Percentiles rank a stretch among this genome's conserved stretches.
These are phyloP conservation scores for Strigamia crassipes DNA, from an alignment of 2,888 invertebrate species.

Conservation along the genomic window DNA sequence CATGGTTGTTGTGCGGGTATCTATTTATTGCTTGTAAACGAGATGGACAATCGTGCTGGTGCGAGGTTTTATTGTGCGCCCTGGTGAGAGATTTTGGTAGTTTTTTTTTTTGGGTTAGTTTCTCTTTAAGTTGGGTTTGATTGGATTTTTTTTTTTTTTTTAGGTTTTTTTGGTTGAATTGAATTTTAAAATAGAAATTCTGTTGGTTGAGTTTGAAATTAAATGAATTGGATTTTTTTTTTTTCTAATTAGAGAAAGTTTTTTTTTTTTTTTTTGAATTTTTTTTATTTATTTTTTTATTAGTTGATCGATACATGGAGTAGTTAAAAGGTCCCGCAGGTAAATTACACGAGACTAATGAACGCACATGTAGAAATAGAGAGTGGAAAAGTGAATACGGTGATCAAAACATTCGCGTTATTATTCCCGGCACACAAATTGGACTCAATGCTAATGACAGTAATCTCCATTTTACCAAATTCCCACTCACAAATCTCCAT, in stretches of 20 bases:
- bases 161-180: too few species aligned
- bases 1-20: too few species aligned
- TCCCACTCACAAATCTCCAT: background rate
- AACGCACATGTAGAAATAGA: background rate
- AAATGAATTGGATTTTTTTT: background rate
- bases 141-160: too few species aligned
- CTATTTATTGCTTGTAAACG: too few species aligned
- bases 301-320: background rate
- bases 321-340: background rate
- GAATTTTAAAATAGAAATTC: too few species aligned
- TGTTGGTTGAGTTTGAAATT: too few species aligned
- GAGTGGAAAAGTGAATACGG: background rate
- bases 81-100: too few species aligned
- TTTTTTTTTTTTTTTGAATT: background rate
- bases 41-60: too few species aligned
- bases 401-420: background rate
- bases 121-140: too few species aligned
- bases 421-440: conserved; percentile 2
- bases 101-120: too few species aligned
- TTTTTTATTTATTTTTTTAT: background rate
- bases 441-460: conserved; percentile 17
- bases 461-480: conserved; percentile 20
- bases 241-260: too few species aligned
- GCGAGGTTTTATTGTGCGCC: too few species aligned
- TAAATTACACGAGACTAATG: background rate